Evolutionary conservation across 2,888 invertebrate genomes (phyloP).

Genomic region (Scaptomyza reducta): DNA sequence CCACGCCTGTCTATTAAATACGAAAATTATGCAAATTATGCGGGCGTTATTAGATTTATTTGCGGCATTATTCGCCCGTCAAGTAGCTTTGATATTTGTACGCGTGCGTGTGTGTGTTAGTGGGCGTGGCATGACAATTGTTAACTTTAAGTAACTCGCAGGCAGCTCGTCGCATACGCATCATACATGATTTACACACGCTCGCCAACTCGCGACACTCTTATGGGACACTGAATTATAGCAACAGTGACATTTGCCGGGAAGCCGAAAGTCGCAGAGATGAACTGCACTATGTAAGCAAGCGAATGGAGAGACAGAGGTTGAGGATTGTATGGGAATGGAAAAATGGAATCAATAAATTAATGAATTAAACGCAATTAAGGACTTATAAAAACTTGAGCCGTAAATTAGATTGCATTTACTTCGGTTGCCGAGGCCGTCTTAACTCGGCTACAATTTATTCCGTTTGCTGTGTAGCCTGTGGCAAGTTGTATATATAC

Average conservation of each 20-base stretch:
- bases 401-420: background rate
- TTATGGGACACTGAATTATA: constrained; percentile 69
- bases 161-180: constrained; percentile 45
- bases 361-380: background rate
- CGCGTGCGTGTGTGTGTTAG: constrained; percentile 6
- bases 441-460: constrained; percentile 26
- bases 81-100: constrained; percentile 34
- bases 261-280: constrained; percentile 33
- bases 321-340: background rate
- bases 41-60: constrained; percentile 78
- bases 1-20: constrained; percentile 69
- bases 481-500: constrained; percentile 25
- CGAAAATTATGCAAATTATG: constrained; percentile 81
- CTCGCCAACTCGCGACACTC: constrained; percentile 32
- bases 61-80: constrained; percentile 64
- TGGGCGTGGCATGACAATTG: constrained; percentile 51
- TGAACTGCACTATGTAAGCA: background rate
- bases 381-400: background rate
- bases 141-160: constrained; percentile 66
- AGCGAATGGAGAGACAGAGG: background rate
- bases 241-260: constrained; percentile 51
- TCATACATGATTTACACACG: constrained; percentile 67
- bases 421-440: background rate
- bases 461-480: constrained; percentile 29
- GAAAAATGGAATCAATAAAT: background rate